Base-by-base conservation (phyloP, 2,888 invertebrate species). In the Parnassius apollo region DNA sequence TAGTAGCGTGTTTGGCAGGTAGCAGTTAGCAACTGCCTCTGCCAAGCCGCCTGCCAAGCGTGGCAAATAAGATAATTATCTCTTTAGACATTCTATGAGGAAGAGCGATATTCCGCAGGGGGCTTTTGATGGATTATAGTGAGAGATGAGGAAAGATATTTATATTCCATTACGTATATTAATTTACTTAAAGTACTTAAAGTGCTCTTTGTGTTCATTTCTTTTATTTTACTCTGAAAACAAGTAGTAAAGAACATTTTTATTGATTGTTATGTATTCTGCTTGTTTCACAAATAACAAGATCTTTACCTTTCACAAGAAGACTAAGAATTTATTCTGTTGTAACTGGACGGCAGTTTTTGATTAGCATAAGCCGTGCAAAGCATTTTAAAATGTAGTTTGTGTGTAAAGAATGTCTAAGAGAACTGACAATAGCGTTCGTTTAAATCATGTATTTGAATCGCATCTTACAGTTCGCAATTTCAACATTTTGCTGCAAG, bases 281-380 rank as follows among this genome's bases (percentile, higher is more conserved):
- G 13, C 48, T 53, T 52, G 54, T 42, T 60, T 49, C 22, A 49
- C 54, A 48, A 60, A 54, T 35, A 58, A 59, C 11, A 59, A 53
- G 2, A 59, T n/a, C 13, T 42, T 45, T 61, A 56, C 50, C 51
- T 11, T 52, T 25, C 25, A 57, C 42, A 54, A 35, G 58, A 58
- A 53, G 45, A 55, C 42, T 42, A 44, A 49, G 22, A 18, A 49
- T 57, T 57, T 57, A 11, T 61, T 60, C 25, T 49, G 12, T 60
- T 60, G 59, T 25, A 53, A 35, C 59, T 13, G 51, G 53, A 57
- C 49, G 52, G 52, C 52, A 52, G 57, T 52, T 57, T n/a, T 57
- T 60, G 18, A 64, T 60, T 64, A 60, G 25, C 64, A 64, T 60
- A 64, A 48, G 49, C 53, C 64, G 57, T 64, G 64, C 57, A 12